Evolutionary conservation across 1,140 invertebrate species (phyloP).

Genomic region (Caerostris extrusa): DNA sequence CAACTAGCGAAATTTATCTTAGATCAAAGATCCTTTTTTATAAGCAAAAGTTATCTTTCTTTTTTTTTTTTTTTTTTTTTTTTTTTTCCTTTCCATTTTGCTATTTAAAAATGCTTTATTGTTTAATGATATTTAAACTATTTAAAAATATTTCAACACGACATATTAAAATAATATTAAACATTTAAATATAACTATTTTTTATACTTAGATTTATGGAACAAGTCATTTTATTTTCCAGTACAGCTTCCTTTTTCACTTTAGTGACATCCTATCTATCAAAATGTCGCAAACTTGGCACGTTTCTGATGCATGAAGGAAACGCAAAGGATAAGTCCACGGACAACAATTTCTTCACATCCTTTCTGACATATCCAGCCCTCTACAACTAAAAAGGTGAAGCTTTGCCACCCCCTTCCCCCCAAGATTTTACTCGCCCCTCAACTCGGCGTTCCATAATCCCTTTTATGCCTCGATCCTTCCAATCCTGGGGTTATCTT

Average conservation of each 20-base stretch:
- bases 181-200: too few species aligned
- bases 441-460: background rate
- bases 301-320: background rate
- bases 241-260: background rate
- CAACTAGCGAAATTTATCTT: too few species aligned
- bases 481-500: constrained; percentile 22
- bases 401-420: background rate
- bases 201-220: too few species aligned
- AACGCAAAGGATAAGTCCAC: background rate
- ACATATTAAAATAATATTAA: too few species aligned
- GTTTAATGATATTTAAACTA: too few species aligned
- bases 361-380: background rate
- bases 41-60: too few species aligned
- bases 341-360: background rate
- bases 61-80: too few species aligned
- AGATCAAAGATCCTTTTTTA: too few species aligned
- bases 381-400: background rate
- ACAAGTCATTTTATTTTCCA: too few species aligned
- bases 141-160: too few species aligned
- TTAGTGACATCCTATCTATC: background rate
- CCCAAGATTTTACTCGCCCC: background rate
- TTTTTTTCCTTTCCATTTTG: too few species aligned
- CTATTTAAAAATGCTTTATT: too few species aligned
- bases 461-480: constrained; percentile 8
- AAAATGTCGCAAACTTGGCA: background rate